Evolutionary conservation across 1,140 invertebrate species (phyloP).

Genomic region (Drosophila mojavensis): DNA sequence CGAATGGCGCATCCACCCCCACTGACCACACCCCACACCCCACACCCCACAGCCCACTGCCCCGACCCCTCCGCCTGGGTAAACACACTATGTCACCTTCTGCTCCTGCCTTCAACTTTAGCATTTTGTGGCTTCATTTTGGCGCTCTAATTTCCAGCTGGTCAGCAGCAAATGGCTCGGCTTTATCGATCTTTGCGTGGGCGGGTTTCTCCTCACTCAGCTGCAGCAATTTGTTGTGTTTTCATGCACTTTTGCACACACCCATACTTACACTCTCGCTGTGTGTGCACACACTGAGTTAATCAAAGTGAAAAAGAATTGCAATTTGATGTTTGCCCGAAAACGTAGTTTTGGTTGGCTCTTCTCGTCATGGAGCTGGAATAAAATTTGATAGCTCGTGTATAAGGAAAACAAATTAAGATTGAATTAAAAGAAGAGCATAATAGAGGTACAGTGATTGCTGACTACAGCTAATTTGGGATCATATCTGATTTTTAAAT

Average conservation of each 20-base stretch:
- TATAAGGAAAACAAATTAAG: too few species aligned
- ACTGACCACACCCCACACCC: neutral
- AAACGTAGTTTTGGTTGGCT: neutral
- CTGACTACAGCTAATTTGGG: too few species aligned
- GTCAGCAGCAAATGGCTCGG: conserved; percentile 24
- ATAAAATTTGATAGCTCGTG: too few species aligned
- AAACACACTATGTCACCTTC: conserved; percentile 30
- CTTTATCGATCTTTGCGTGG: conserved; percentile 46
- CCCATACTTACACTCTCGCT: conserved; percentile 9
- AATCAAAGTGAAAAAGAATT: conserved; percentile 56
- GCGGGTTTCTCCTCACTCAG: conserved; percentile 14
- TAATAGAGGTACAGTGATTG: too few species aligned
- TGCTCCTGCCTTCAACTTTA: conserved; percentile 19
- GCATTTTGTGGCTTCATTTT: conserved; percentile 53
- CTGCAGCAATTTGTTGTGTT: conserved; percentile 28
- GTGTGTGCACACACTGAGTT: conserved; percentile 29
- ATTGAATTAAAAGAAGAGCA: too few species aligned
- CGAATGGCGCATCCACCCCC: conserved; percentile 22
- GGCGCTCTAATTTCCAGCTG: conserved; percentile 42
- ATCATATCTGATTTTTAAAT: too few species aligned
- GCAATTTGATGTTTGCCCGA: conserved; percentile 29
- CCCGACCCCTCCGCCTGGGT: neutral
- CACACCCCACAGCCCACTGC: neutral
- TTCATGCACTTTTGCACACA: conserved; percentile 11
- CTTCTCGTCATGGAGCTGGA: neutral